Evolutionary conservation across 2,888 invertebrate species (phyloP).

Genomic region (Leptothorax acervorum): DNA sequence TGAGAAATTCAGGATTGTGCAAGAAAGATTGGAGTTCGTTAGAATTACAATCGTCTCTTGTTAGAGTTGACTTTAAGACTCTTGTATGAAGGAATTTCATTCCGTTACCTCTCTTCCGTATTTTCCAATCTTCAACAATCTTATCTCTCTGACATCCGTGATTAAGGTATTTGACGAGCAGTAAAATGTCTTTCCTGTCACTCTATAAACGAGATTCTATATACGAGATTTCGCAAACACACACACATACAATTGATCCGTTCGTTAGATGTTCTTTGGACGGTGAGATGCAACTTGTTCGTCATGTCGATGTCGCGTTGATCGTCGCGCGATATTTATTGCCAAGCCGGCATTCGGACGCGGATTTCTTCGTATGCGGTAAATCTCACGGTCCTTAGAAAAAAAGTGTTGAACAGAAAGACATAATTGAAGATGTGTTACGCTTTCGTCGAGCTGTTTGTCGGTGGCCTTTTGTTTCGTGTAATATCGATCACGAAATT

Average conservation of each 20-base stretch:
- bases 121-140: constrained; percentile 42
- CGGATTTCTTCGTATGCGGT: background rate
- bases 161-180: constrained; percentile 34
- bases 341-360: background rate
- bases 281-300: background rate
- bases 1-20: background rate
- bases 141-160: constrained; percentile 27
- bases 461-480: background rate
- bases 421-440: background rate
- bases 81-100: background rate
- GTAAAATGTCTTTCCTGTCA: constrained; percentile 47
- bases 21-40: background rate
- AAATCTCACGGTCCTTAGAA: background rate
- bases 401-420: background rate
- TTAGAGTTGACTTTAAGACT: background rate
- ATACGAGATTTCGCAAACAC: background rate
- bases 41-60: background rate
- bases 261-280: constrained; percentile 14
- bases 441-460: background rate
- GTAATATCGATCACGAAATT: background rate
- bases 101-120: background rate
- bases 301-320: background rate
- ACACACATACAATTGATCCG: background rate
- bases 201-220: background rate
- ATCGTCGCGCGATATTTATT: constrained; percentile 26